A percentile compares a stretch with the other conserved stretches of the same genome.
These are phyloP conservation scores for Arvicola amphibius DNA, from an alignment of 2,797 vertebrate genomes.

Conservation along the genomic window DNA sequence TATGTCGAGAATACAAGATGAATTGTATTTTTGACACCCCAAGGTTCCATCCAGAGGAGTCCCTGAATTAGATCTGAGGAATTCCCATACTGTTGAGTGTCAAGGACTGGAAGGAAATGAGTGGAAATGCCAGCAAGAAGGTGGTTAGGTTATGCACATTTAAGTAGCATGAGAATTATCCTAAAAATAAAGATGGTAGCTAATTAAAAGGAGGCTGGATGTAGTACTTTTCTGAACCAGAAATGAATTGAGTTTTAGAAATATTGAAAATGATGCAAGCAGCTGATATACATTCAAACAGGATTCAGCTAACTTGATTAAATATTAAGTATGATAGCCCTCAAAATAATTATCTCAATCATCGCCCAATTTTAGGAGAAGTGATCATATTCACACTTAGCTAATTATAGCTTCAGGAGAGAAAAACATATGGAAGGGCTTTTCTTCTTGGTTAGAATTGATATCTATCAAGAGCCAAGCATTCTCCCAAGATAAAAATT, in stretches of 20 bases:
- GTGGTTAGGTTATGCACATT: neutral
- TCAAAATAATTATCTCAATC: constrained; percentile 33
- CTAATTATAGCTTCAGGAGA: neutral
- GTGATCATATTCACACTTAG: constrained; percentile 57
- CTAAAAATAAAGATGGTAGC: constrained; percentile 69
- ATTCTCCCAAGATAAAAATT: constrained; percentile 59
- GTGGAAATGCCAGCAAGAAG: neutral
- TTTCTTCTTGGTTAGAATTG: constrained; percentile 55
- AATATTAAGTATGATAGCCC: constrained; percentile 63
- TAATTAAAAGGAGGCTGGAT: constrained; percentile 72
- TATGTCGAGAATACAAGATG: constrained; percentile 32
- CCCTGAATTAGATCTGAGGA: constrained; percentile 46
- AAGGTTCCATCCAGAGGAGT: constrained; percentile 12
- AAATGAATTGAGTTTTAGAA: constrained; percentile 72
- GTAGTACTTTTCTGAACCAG: constrained; percentile 61
- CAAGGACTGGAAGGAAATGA: neutral
- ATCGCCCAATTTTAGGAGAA: constrained; percentile 70
- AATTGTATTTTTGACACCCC: neutral
- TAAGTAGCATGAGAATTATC: constrained; percentile 20
- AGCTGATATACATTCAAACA: constrained; percentile 75
- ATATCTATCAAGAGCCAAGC: constrained; percentile 21
- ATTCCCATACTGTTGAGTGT: neutral
- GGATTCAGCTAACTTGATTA: constrained; percentile 80
- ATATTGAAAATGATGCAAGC: constrained; percentile 62
- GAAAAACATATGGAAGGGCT: neutral